Evolutionary conservation across 2,113 vertebrate species (phyloP).

Genomic region (Trinectes maculatus): DNA sequence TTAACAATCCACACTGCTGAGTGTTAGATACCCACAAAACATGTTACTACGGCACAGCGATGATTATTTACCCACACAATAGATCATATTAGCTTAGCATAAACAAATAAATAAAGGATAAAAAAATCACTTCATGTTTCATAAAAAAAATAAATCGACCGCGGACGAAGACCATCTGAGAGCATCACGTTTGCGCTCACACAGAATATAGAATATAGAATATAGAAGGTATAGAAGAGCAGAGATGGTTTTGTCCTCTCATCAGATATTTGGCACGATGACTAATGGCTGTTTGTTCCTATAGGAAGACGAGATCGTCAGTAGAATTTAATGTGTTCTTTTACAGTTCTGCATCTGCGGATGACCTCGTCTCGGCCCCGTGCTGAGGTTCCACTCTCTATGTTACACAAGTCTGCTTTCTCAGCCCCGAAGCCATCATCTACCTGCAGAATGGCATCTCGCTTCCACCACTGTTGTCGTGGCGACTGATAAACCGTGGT

Average conservation of each 20-base stretch:
- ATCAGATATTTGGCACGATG: constrained; percentile 39
- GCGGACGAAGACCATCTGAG: too few relatives aligned
- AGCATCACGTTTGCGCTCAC: too few relatives aligned
- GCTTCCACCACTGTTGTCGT: constrained; percentile 22
- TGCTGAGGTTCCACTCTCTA: constrained; percentile 20
- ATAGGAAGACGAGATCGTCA: constrained; percentile 6
- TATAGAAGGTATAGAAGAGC: too few relatives aligned
- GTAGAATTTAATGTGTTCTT: constrained; percentile 18
- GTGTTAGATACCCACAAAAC: too few relatives aligned
- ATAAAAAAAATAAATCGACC: too few relatives aligned
- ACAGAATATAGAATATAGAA: too few relatives aligned
- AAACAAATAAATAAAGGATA: too few relatives aligned
- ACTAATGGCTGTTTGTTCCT: constrained; percentile 35
- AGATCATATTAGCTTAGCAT: too few relatives aligned
- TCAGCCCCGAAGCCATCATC: constrained; percentile 17
- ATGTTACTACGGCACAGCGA: too few relatives aligned
- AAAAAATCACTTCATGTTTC: too few relatives aligned
- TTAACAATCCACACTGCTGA: too few relatives aligned
- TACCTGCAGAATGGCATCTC: constrained; percentile 45
- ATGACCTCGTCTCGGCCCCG: constrained; percentile 46
- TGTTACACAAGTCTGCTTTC: not conserved
- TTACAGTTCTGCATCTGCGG: constrained; percentile 27
- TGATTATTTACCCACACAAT: too few relatives aligned
- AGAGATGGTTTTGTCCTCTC: constrained; percentile 32
- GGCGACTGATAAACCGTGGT: constrained; percentile 32